Evolutionary conservation across 1,140 invertebrate genomes (phyloP).

Genomic region (Delia radicum): DNA sequence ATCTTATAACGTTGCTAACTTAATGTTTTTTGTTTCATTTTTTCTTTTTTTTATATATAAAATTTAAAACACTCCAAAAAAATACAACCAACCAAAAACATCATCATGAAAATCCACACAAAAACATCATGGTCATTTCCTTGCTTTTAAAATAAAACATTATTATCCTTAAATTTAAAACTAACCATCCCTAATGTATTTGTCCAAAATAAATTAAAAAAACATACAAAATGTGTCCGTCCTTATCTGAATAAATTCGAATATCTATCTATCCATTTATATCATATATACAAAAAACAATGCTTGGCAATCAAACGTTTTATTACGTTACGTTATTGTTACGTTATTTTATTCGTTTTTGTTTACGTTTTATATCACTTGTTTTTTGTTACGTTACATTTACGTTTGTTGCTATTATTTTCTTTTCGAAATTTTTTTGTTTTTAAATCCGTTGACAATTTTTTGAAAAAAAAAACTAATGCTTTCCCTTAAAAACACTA

Average conservation of each 20-base stretch:
- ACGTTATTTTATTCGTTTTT: not conserved
- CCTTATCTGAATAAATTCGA: not conserved
- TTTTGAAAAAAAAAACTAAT: slow-evolving; percentile 8
- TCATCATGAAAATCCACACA: slow-evolving; percentile 37
- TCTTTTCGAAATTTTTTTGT: slow-evolving; percentile 13
- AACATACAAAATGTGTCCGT: slow-evolving; percentile 20
- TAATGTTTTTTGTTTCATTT: slow-evolving; percentile 51
- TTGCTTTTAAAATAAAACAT: slow-evolving; percentile 30
- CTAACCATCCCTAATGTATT: slow-evolving; percentile 12
- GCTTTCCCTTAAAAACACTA: not conserved
- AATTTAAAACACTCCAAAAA: slow-evolving; percentile 40
- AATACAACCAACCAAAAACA: slow-evolving; percentile 26
- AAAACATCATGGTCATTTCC: slow-evolving; percentile 56
- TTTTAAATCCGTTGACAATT: slow-evolving; percentile 4
- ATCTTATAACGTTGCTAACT: slow-evolving; percentile 47
- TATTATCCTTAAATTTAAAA: slow-evolving; percentile 5
- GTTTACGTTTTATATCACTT: not conserved
- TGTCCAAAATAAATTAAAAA: slow-evolving; percentile 24
- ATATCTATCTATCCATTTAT: not conserved
- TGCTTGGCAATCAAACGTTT: slow-evolving; percentile 22
- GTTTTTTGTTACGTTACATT: not conserved
- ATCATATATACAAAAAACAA: not conserved
- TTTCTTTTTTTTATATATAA: slow-evolving; percentile 46
- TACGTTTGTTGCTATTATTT: slow-evolving; percentile 25
- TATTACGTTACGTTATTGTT: not conserved